Evolutionary conservation across 2,888 invertebrate genomes (phyloP), one percentile per base, ranked within the genome.

Genomic region (Lasioglossum villosulum): DNA sequence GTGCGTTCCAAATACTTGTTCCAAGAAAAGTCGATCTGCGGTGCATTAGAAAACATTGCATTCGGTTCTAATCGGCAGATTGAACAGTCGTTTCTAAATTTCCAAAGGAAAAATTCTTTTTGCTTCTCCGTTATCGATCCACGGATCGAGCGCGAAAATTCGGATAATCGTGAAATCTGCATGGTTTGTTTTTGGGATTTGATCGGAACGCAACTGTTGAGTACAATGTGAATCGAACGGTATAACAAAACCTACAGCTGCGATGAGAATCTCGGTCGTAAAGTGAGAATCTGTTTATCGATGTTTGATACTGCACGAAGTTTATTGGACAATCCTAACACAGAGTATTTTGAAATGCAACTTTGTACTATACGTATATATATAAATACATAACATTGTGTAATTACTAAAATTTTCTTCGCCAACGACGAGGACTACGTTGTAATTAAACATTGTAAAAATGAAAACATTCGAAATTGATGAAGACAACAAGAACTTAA

Each of bases 131-230:
- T 27, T 27, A 4, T 27, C 27, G 59, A 59, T 59, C 59, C 59
- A 1, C 59, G 63, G 30, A 63, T 63, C 63, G 30, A 19, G 30
- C 14, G 16, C 63, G 27, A 16, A 42, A 63, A 63, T 63, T 63
- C 63, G 63, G 6, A 30, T 30, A 72, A 77, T 83, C 83, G 56
- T 56, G n/a, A n/a, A 56, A 56, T 72, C 37, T 88, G 89, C 89
- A 89, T 89, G 89, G 89, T 89, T 84, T 89, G 90, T 89, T 84
- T 68, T 80, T 90, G 80, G 78, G 77, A 79, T 48, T 79, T 78
- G 42, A 83, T 82, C 68, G 84, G 37, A 79, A 34, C 73, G 59
- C 73, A 87, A 84, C 77, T 63, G 45, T 48, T 72, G 27, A 82
- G 66, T 70, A 37, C 52, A 48, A 68, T 66, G 56, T 8, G 2